These are phyloP conservation scores for Recurvirostra avosetta DNA, from an alignment of 2,113 vertebrate species.

Conservation along the genomic window DNA sequence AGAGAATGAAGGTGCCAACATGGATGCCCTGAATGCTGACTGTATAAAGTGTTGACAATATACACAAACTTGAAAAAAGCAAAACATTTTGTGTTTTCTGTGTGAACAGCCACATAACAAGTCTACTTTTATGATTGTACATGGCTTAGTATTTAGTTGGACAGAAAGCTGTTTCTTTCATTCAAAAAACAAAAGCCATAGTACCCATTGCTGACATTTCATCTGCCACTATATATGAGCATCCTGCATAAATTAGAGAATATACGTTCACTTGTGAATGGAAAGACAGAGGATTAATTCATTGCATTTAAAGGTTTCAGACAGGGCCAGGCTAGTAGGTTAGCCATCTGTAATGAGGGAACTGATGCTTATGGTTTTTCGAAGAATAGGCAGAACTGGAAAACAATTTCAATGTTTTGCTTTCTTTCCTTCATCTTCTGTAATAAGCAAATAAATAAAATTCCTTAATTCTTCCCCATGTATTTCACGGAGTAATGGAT, in stretches of 20 bases:
- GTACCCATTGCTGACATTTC: neutral
- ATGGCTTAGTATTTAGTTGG: neutral
- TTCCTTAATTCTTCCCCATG: neutral
- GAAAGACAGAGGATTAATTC: neutral
- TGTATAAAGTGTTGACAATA: neutral
- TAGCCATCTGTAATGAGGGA: neutral
- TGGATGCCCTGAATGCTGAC: neutral
- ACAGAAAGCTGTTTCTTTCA: neutral
- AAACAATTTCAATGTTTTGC: neutral
- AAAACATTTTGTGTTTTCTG: neutral
- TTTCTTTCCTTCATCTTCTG: neutral
- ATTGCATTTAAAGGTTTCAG: neutral
- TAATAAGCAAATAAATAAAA: neutral
- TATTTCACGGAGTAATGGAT: neutral
- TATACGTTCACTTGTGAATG: neutral
- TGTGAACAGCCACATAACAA: neutral
- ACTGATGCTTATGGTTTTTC: neutral
- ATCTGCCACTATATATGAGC: neutral
- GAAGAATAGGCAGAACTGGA: neutral
- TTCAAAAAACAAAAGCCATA: neutral
- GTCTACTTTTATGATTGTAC: neutral
- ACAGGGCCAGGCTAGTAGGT: neutral
- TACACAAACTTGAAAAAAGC: neutral
- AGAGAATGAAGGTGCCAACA: neutral
- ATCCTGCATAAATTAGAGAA: neutral